These are phyloP conservation scores for Acleris laterana DNA, from an alignment of 2,888 invertebrate species.

Conservation along the genomic window DNA sequence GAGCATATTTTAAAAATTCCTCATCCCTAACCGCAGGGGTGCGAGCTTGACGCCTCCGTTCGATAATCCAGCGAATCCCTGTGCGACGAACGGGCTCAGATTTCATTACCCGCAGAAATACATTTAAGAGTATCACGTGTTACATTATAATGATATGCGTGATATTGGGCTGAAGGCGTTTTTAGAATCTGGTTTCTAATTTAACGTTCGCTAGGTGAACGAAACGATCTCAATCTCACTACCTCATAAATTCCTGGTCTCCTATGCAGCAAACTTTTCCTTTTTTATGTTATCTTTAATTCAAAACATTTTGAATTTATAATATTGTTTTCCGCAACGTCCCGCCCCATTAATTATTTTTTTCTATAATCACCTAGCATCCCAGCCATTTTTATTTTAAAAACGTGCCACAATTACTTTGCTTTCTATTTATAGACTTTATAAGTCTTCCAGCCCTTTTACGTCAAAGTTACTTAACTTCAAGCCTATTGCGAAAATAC, in stretches of 20 bases:
- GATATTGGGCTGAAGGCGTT: background rate
- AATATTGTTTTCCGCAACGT: too few relatives aligned
- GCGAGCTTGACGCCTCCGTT: slow-evolving; percentile 51
- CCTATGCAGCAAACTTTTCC: too few relatives aligned
- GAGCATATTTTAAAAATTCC: slow-evolving; percentile 34
- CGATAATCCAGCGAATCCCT: slow-evolving; percentile 44
- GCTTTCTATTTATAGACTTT: background rate
- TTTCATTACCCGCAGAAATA: slow-evolving; percentile 56
- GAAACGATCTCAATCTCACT: too few relatives aligned
- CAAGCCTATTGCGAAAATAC: background rate
- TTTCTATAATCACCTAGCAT: too few relatives aligned
- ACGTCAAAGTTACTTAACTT: background rate
- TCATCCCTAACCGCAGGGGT: slow-evolving; percentile 57
- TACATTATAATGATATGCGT: slow-evolving; percentile 20
- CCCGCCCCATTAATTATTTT: too few relatives aligned
- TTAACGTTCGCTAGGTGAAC: background rate
- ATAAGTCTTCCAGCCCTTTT: background rate
- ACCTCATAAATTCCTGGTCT: too few relatives aligned
- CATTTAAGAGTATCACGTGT: slow-evolving; percentile 41
- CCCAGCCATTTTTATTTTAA: background rate
- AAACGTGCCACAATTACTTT: background rate
- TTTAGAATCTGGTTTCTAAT: slow-evolving; percentile 1
- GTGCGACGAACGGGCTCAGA: slow-evolving; percentile 47
- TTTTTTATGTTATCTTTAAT: too few relatives aligned
- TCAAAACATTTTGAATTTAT: too few relatives aligned